A percentile compares a stretch with the other conserved stretches of the same genome.
phyloP scores from a whole-genome alignment of 2,888 invertebrate genomes.

The Pammene aurita region DNA sequence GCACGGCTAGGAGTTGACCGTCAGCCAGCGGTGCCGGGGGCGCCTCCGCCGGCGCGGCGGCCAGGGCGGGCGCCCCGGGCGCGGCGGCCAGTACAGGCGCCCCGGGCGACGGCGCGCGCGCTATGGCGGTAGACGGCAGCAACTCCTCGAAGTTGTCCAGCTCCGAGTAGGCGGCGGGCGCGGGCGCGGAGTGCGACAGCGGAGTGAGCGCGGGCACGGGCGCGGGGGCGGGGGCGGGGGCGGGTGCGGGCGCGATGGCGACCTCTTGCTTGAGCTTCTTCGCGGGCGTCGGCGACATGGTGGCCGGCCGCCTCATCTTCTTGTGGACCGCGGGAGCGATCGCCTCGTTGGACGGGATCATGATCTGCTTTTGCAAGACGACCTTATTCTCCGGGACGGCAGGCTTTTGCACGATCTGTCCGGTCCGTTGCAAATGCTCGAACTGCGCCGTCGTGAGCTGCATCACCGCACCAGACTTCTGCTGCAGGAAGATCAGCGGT shows the following conservation, averaged over 20 bases:
- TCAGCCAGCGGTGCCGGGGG: slow-evolving; percentile 73
- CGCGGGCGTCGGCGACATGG: slow-evolving; percentile 58
- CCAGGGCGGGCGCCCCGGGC: slow-evolving; percentile 41
- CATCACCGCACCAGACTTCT: slow-evolving; percentile 78
- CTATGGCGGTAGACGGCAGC: slow-evolving; percentile 76
- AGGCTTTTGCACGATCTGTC: slow-evolving; percentile 73
- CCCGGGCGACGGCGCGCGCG: slow-evolving; percentile 63
- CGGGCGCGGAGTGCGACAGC: slow-evolving; percentile 24
- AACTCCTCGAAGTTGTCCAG: slow-evolving; percentile 77
- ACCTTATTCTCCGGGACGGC: slow-evolving; percentile 63
- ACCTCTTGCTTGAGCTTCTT: slow-evolving; percentile 70
- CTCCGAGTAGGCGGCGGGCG: slow-evolving; percentile 58
- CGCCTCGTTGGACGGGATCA: slow-evolving; percentile 58
- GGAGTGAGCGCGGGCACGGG: slow-evolving; percentile 46
- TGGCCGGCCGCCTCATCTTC: slow-evolving; percentile 60
- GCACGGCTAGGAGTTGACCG: slow-evolving; percentile 87
- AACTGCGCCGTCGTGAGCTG: slow-evolving; percentile 79
- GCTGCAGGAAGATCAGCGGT: slow-evolving; percentile 74
- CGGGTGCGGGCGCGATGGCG: slow-evolving; percentile 60
- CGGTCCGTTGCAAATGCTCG: slow-evolving; percentile 76
- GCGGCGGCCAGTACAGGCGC: slow-evolving; percentile 46
- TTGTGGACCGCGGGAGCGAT: slow-evolving; percentile 56
- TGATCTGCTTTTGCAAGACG: slow-evolving; percentile 66
- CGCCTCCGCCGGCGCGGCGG: slow-evolving; percentile 44
- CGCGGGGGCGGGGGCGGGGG: slow-evolving; percentile 48